Conservation (phyloP, 2,113 vertebrate genomes). For the Cochlearius cochlearius region DNA sequence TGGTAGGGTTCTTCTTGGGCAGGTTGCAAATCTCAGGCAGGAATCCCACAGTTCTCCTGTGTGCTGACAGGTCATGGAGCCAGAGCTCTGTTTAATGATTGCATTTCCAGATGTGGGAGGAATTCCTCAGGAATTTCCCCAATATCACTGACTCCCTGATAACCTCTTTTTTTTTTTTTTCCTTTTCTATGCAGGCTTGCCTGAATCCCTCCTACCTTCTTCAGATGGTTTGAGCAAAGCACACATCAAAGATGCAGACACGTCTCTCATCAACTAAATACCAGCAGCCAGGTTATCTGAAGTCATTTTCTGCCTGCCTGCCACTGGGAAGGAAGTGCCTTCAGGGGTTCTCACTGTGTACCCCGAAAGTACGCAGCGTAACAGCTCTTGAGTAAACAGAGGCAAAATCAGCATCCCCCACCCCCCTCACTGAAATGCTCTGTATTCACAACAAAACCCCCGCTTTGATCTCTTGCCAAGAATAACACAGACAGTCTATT, state of each 20-base stretch:
- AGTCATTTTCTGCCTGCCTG: background rate
- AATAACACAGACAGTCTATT: constrained; percentile 43
- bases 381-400: background rate
- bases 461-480: constrained; percentile 45
- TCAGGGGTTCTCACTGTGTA: constrained; percentile 10
- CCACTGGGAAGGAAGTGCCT: constrained; percentile 26
- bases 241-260: constrained; percentile 31
- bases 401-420: background rate
- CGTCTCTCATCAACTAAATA: background rate
- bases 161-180: background rate
- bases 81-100: background rate
- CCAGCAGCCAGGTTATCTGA: constrained; percentile 7
- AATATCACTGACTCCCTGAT: background rate
- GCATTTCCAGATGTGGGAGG: background rate
- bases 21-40: background rate
- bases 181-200: background rate
- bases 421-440: background rate
- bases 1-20: background rate
- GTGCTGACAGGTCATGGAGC: background rate
- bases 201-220: constrained; percentile 4
- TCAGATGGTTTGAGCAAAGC: background rate
- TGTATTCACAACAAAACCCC: background rate
- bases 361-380: background rate
- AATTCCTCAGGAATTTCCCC: background rate
- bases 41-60: background rate